Percentiles rank a stretch among this genome's conserved stretches.
phyloP scores from a whole-genome alignment of 2,888 invertebrate species.

The Chaetogeoica ovagalla region DNA sequence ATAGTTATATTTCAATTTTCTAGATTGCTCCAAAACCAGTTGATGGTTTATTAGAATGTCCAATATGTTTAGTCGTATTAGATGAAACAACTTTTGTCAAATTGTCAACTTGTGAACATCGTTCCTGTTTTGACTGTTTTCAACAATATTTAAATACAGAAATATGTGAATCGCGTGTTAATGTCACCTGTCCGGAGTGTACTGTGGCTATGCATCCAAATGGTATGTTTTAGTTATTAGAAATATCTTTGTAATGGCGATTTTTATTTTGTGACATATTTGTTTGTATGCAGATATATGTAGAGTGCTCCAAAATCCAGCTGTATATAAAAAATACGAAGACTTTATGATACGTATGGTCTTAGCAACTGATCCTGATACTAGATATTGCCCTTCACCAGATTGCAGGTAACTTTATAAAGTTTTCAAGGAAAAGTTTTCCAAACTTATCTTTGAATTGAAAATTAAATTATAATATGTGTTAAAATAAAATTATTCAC shows the following conservation, averaged over 20 bases:
- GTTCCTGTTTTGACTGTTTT: constrained; percentile 84
- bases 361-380: constrained; percentile 90
- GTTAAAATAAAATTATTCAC: no score
- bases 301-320: constrained; percentile 72
- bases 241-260: constrained; percentile 3
- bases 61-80: constrained; percentile 62
- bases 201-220: constrained; percentile 90
- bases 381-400: constrained; percentile 95
- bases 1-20: background rate
- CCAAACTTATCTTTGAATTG: background rate
- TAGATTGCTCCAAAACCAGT: constrained; percentile 12
- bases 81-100: constrained; percentile 72
- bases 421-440: background rate
- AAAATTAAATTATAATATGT: background rate
- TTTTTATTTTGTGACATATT: background rate
- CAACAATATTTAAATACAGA: constrained; percentile 89
- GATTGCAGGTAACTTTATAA: constrained; percentile 77
- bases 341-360: constrained; percentile 92
- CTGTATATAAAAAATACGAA: constrained; percentile 86
- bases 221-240: constrained; percentile 63
- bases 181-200: constrained; percentile 92
- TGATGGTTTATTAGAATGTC: constrained; percentile 55
- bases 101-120: constrained; percentile 80
- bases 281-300: constrained; percentile 67
- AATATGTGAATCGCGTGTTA: constrained; percentile 88